Base-by-base conservation (phyloP, 2,888 invertebrate species). In the Erpobdella octoculata region DNA sequence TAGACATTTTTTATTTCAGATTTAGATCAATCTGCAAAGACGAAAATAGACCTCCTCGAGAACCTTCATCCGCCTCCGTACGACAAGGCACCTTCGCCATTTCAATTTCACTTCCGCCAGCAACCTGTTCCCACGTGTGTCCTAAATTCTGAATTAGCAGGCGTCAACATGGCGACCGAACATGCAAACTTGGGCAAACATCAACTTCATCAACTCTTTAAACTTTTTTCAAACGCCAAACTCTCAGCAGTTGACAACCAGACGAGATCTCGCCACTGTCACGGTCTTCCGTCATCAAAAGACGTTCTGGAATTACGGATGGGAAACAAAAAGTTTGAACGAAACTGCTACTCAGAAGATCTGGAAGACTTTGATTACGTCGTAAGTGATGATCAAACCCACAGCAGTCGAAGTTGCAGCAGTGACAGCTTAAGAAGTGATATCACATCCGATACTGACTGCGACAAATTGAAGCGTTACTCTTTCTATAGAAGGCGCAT, bases 401-500 rank as follows among this genome's bases (percentile, higher is more conserved):
- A 28, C 62, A 33, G 35, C 62, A 33, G 35, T 18, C 9, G 21
- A n/a, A 62, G 62, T 35, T 62, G 35, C 62, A 62, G 62, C 18
- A 62, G 62, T 35, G 62, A 62, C 62, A 62, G 35, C 33, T n/a
- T 53, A 28, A 53, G 53, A 53, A 62, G 62, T 35, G 62, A 62
- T 8, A 28, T 53, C 18, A 53, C 53, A 6, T 53, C 53, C 5
- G 53, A 53, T 28, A 53, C 53, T 21, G 53, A 53, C 53, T 53
- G 53, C 53, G 53, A 31, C 62, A 35, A 62, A 12, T 31, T 62
- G 62, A 35, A 35, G 62, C 62, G 18, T 2, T 69, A 69, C 58
- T 69, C 69, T 25, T 69, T 69, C 36, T 69, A 69, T n/a, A 28
- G 69, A 35, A 31, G 69, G n/a, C 46, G 69, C 21, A 48, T 69